These are phyloP conservation scores for Pelecanus crispus DNA, from an alignment of 2,113 vertebrate species.

Conservation along the genomic window DNA sequence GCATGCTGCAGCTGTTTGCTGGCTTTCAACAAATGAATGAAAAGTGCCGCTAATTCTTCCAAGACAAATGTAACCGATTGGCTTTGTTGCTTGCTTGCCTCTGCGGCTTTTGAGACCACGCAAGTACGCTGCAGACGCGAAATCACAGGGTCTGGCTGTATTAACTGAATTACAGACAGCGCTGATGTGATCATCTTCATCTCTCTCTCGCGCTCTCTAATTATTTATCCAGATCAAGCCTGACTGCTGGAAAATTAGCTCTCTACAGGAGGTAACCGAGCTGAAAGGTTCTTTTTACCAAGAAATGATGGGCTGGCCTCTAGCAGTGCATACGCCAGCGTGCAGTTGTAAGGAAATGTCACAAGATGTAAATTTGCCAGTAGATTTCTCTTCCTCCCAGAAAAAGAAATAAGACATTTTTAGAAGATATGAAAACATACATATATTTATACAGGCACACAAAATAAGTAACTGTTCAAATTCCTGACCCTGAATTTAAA, in stretches of 20 bases:
- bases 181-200: slow-evolving; percentile 63
- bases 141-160: slow-evolving; percentile 62
- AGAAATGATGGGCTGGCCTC: slow-evolving; percentile 71
- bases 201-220: slow-evolving; percentile 69
- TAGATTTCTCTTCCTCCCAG: neutral
- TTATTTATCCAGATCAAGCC: slow-evolving; percentile 81
- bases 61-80: slow-evolving; percentile 67
- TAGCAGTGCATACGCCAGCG: slow-evolving; percentile 38
- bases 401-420: slow-evolving; percentile 12
- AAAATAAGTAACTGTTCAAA: neutral
- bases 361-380: slow-evolving; percentile 52
- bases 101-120: slow-evolving; percentile 52
- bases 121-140: slow-evolving; percentile 27
- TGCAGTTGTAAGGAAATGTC: slow-evolving; percentile 56
- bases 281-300: slow-evolving; percentile 78
- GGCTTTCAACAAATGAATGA: slow-evolving; percentile 49
- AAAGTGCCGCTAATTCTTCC: slow-evolving; percentile 67
- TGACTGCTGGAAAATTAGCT: slow-evolving; percentile 82
- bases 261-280: slow-evolving; percentile 77
- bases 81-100: slow-evolving; percentile 66
- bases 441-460: neutral
- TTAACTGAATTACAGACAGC: slow-evolving; percentile 67
- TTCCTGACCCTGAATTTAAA: neutral
- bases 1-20: slow-evolving; percentile 45
- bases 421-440: neutral